phyloP scores from a whole-genome alignment of 2,888 invertebrate genomes.

The Apamea monoglypha region DNA sequence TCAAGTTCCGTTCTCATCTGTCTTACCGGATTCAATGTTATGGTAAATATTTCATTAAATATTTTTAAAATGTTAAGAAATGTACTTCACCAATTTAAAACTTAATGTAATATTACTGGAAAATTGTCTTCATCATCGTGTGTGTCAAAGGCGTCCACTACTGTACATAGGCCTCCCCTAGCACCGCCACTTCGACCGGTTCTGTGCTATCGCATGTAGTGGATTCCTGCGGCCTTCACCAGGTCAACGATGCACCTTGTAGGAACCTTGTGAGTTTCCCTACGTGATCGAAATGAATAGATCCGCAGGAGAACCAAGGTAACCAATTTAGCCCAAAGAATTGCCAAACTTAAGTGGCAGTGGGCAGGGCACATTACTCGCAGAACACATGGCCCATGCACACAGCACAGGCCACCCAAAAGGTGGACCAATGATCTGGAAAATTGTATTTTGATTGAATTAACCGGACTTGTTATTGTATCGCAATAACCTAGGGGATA shows the following conservation, averaged over 20 bases:
- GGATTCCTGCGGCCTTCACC: background rate
- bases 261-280: no score
- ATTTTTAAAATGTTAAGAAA: background rate
- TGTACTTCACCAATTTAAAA: no score
- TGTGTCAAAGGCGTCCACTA: no score
- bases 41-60: constrained; percentile 66
- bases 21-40: constrained; percentile 80
- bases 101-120: background rate
- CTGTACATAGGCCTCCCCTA: no score
- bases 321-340: background rate
- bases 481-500: background rate
- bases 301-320: background rate
- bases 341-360: background rate
- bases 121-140: background rate
- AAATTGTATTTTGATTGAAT: background rate
- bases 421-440: background rate
- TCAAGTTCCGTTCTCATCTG: constrained; percentile 79
- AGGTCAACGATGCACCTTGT: background rate
- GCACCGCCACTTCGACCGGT: no score
- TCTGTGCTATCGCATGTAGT: background rate
- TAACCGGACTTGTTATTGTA: background rate
- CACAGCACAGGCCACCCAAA: no score
- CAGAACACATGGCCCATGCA: no score
- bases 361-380: background rate
- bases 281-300: no score